These are phyloP conservation scores for Tinea trinotella DNA, from an alignment of 2,888 invertebrate species.

Conservation along the genomic window DNA sequence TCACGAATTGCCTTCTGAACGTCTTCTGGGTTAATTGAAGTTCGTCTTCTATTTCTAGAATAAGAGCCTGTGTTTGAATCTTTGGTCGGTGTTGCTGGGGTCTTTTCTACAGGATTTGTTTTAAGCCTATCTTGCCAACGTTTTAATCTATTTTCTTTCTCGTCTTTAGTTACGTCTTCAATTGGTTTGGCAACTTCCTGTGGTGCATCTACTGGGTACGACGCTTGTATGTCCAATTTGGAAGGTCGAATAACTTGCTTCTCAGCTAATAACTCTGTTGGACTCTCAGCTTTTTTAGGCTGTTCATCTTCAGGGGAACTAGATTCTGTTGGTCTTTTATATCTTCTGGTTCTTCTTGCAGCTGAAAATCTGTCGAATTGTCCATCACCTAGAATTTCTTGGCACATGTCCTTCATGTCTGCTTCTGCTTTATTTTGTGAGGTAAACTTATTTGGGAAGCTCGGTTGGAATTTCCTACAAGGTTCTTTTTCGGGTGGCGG, in stretches of 20 bases:
- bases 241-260: constrained; percentile 66
- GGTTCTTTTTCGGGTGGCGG: constrained; percentile 75
- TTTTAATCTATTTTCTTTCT: constrained; percentile 74
- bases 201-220: constrained; percentile 56
- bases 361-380: constrained; percentile 90
- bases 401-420: constrained; percentile 59
- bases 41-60: constrained; percentile 75
- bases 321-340: constrained; percentile 77
- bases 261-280: constrained; percentile 64
- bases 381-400: constrained; percentile 78
- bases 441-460: constrained; percentile 32
- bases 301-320: constrained; percentile 71
- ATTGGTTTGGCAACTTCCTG: constrained; percentile 51
- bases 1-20: constrained; percentile 78
- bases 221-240: constrained; percentile 65
- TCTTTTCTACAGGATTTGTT: constrained; percentile 56
- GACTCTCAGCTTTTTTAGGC: constrained; percentile 49
- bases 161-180: constrained; percentile 50
- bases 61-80: constrained; percentile 33
- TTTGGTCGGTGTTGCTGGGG: constrained; percentile 43
- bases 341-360: constrained; percentile 84
- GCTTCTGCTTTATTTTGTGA: constrained; percentile 36
- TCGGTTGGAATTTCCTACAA: constrained; percentile 67
- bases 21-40: constrained; percentile 79
- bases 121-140: constrained; percentile 81